Evolutionary conservation across 2,888 invertebrate genomes (phyloP), one percentile per base, ranked within the genome.

Genomic region (Drosophila algonquin): DNA sequence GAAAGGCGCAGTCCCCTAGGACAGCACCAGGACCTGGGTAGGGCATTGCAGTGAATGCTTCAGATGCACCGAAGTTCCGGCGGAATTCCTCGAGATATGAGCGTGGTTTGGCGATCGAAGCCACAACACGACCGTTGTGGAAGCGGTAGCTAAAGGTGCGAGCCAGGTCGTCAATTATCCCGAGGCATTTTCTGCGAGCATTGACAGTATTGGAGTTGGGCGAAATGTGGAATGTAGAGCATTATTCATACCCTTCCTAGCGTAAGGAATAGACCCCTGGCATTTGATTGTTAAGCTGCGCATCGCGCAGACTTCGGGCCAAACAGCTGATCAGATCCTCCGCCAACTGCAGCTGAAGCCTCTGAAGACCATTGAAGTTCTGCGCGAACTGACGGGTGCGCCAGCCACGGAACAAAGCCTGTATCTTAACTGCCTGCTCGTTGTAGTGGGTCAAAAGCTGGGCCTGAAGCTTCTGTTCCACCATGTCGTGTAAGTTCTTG

Each of bases 301-400:
- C 9, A 0, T 2, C 1, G 27, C 24, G 47, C 5, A 73, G 18
- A 1, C 9, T 18, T n/a, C 30, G 46, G 44, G 47, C 65, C 8
- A 73, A 14, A 9, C 12, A 1, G n/a, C 57, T 45, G 2, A 73
- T 16, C n/a, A 73, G 21, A n/a, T 73, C 73, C 51, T 73, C 73
- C 9, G 54, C 46, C 44, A 54, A 57, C 32, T 61, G 57, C 8
- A 48, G 10, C 6, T 61, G 73, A 10, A 73, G 60, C 7, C 10
- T 1, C 3, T 61, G 10, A n/a, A 73, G 61, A 24, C n/a, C n/a
- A n/a, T n/a, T n/a, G n/a, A n/a, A n/a, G n/a, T n/a, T n/a, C n/a
- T n/a, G n/a, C n/a, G n/a, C n/a, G n/a, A n/a, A n/a, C n/a, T n/a
- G n/a, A n/a, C n/a, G n/a, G n/a, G n/a, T n/a, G n/a, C n/a, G n/a